Percentiles rank a stretch among this genome's conserved stretches.
Evolutionary conservation across 2,113 vertebrate genomes (phyloP).

Genomic region (Nipponia nippon): DNA sequence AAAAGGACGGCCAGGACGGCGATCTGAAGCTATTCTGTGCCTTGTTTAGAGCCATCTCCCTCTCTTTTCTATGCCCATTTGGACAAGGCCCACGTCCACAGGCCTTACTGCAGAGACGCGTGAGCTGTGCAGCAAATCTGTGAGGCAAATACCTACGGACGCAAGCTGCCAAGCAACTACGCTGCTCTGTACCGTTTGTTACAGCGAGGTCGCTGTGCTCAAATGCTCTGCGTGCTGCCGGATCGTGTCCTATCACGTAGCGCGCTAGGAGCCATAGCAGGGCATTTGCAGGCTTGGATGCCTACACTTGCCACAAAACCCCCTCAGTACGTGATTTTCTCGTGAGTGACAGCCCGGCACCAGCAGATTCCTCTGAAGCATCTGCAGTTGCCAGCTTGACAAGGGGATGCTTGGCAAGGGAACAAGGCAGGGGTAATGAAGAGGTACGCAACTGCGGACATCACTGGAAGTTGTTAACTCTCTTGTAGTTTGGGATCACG

Average conservation of each 20-base stretch:
- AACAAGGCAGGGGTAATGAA: neutral
- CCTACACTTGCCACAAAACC: accelerated
- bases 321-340: neutral
- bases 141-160: accelerated
- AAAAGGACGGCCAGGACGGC: accelerated
- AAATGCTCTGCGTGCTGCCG: accelerated
- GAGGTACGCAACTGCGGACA: accelerated
- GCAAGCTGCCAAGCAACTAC: accelerated
- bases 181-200: neutral
- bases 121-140: accelerated
- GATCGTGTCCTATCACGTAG: accelerated
- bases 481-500: neutral
- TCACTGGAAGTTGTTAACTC: neutral
- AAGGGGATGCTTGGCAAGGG: too few species aligned
- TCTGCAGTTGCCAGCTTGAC: neutral
- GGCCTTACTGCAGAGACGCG: neutral
- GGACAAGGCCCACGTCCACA: neutral
- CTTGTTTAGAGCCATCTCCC: neutral
- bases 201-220: neutral
- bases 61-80: neutral
- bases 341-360: neutral
- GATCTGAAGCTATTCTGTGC: neutral
- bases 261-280: neutral
- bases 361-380: neutral
- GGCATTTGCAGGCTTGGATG: neutral